Evolutionary conservation across 2,888 invertebrate genomes (phyloP).

Genomic region (Trilocha varians): DNA sequence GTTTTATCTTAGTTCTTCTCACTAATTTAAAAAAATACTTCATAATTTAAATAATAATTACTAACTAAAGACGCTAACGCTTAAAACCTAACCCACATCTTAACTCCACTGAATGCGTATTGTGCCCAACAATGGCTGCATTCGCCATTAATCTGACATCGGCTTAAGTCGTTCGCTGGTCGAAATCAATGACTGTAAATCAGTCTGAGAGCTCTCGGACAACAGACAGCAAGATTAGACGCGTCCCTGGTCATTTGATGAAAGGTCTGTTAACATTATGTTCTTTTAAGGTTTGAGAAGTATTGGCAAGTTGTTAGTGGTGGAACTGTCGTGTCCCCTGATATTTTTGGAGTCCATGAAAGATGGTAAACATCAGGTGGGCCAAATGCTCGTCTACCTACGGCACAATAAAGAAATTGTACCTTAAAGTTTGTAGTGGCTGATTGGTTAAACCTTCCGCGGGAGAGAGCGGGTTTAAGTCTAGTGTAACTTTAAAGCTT

Average conservation of each 20-base stretch:
- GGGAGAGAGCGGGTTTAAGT: too few relatives aligned
- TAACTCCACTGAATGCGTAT: slow-evolving; percentile 30
- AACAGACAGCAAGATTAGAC: background rate
- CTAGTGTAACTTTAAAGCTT: too few relatives aligned
- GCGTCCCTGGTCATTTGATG: background rate
- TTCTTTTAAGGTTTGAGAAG: background rate
- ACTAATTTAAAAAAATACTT: too few relatives aligned
- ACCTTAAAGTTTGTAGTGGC: too few relatives aligned
- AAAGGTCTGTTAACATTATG: background rate
- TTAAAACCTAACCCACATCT: slow-evolving; percentile 8
- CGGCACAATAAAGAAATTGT: too few relatives aligned
- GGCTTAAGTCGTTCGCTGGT: slow-evolving; percentile 24
- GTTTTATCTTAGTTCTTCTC: too few relatives aligned
- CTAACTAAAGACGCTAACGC: slow-evolving; percentile 1
- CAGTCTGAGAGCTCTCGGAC: slow-evolving; percentile 6
- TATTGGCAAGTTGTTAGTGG: background rate
- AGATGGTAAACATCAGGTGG: too few relatives aligned
- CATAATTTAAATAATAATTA: too few relatives aligned
- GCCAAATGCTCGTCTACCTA: too few relatives aligned
- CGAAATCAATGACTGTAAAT: slow-evolving; percentile 11
- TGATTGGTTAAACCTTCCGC: too few relatives aligned
- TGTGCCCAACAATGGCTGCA: slow-evolving; percentile 33
- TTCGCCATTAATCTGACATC: slow-evolving; percentile 28
- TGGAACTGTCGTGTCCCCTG: too few relatives aligned
- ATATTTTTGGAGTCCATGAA: too few relatives aligned